A percentile compares a stretch with the other conserved stretches of the same genome.
phyloP scores from a whole-genome alignment of 2,797 vertebrate species.

The Gambelia wislizenii region DNA sequence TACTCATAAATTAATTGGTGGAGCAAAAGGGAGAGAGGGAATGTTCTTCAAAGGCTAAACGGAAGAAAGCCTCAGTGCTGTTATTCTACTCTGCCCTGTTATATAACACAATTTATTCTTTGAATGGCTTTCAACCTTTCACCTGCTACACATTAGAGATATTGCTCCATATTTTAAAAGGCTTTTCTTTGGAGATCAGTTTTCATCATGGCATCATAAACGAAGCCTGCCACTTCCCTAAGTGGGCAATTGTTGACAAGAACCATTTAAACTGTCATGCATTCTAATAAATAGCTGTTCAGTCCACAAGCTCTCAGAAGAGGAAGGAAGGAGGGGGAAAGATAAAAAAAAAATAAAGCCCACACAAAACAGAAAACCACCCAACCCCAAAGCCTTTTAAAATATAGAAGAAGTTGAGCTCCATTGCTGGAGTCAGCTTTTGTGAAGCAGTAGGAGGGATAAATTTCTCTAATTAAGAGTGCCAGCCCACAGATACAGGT shows the following conservation, averaged over 20 bases:
- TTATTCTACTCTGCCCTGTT: neutral
- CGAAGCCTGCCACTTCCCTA: conserved; percentile 47
- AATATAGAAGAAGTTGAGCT: conserved; percentile 47
- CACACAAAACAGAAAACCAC: too few relatives aligned
- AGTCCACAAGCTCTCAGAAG: conserved; percentile 38
- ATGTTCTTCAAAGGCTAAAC: conserved; percentile 20
- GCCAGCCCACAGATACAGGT: conserved; percentile 40
- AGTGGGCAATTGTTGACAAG: conserved; percentile 53
- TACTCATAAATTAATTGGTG: conserved; percentile 25
- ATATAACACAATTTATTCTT: conserved; percentile 32
- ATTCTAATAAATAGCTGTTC: conserved; percentile 49
- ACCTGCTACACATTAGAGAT: conserved; percentile 26
- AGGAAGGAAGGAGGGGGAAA: neutral
- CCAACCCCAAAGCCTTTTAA: conserved; percentile 52
- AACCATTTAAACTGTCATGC: conserved; percentile 56
- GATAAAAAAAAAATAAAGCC: neutral
- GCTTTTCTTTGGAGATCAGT: conserved; percentile 31
- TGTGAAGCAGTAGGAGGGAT: conserved; percentile 40
- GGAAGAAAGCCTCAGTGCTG: conserved; percentile 26
- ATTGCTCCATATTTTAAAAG: conserved; percentile 47
- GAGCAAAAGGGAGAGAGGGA: neutral
- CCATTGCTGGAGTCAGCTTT: conserved; percentile 18
- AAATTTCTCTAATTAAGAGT: conserved; percentile 32
- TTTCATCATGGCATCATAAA: conserved; percentile 52
- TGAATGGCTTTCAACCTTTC: conserved; percentile 35